phyloP scores from a whole-genome alignment of 2,113 vertebrate species.

The Paradoxurus hermaphroditus region DNA sequence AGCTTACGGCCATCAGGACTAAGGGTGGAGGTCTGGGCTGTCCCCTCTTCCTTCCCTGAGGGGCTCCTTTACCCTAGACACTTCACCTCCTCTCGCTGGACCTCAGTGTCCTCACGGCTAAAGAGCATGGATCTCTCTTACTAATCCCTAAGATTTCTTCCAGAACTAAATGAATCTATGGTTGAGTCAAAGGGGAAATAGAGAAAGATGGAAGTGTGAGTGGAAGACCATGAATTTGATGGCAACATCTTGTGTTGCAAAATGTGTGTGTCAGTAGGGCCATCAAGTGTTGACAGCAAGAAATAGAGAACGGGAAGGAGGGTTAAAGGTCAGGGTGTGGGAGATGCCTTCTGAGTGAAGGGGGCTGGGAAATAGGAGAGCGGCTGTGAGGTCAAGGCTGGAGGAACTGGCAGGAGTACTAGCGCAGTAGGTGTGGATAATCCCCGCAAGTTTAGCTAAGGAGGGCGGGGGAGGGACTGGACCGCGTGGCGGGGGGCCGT shows the following conservation, averaged over 20 bases:
- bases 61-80: neutral
- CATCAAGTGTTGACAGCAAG: neutral
- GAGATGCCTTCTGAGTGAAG: neutral
- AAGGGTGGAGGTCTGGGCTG: neutral
- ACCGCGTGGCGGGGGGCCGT: accelerated
- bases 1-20: neutral
- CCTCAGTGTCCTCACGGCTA: neutral
- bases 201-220: neutral
- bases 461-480: too few species aligned
- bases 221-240: neutral
- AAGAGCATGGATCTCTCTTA: neutral
- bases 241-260: neutral
- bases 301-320: neutral
- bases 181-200: neutral
- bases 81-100: neutral
- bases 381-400: neutral
- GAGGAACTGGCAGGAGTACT: neutral
- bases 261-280: neutral
- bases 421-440: neutral
- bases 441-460: neutral
- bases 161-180: neutral
- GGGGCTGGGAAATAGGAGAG: neutral
- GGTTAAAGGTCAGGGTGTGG: neutral
- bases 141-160: neutral
- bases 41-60: neutral